phyloP scores from a whole-genome alignment of 2,888 invertebrate species.

The Gonocerus acuteangulatus region DNA sequence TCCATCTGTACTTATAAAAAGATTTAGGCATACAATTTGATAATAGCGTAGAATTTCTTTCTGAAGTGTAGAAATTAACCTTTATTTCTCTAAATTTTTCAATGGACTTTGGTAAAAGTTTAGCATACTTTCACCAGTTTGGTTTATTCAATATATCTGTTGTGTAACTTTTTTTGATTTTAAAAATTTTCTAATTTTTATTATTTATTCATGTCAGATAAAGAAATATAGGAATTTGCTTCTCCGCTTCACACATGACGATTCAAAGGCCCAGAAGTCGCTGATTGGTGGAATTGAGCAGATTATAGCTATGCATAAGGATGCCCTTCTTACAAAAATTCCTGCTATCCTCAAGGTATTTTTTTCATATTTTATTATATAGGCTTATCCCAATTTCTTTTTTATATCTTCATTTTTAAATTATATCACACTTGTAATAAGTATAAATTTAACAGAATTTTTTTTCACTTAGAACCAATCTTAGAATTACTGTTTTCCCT shows the following conservation, averaged over 20 bases:
- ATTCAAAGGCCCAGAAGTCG: constrained; percentile 80
- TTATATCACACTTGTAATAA: background rate
- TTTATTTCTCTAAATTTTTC: too few species aligned
- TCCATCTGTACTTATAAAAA: too few species aligned
- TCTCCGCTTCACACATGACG: constrained; percentile 73
- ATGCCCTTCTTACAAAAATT: constrained; percentile 75
- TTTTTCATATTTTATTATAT: background rate
- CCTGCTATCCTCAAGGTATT: constrained; percentile 73
- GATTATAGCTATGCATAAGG: constrained; percentile 72
- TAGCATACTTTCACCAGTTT: too few species aligned
- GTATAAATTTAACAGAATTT: background rate
- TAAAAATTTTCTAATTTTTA: too few species aligned
- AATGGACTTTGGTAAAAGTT: too few species aligned
- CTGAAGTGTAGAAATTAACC: too few species aligned
- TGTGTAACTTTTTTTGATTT: too few species aligned
- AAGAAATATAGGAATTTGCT: constrained; percentile 61
- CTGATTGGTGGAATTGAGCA: constrained; percentile 92
- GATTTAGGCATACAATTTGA: too few species aligned
- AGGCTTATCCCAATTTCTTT: too few species aligned
- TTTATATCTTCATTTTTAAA: too few species aligned
- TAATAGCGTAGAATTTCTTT: too few species aligned
- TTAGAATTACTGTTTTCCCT: background rate
- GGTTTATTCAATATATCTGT: too few species aligned
- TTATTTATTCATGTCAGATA: constrained; percentile 21
- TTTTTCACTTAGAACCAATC: background rate